Base-by-base conservation (phyloP, 2,113 vertebrate species). In the Indri indri region DNA sequence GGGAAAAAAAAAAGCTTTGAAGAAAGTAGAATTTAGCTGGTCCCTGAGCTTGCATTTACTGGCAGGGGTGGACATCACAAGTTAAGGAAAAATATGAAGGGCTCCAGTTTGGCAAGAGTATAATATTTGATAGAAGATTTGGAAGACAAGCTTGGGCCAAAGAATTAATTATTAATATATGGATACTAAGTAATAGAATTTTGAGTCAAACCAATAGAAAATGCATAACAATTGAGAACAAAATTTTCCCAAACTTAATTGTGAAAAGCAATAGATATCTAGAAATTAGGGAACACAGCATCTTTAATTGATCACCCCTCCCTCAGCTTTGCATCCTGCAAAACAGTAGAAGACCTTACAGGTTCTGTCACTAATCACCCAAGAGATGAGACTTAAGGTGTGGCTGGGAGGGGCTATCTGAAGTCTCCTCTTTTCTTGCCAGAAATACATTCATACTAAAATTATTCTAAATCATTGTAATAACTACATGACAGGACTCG, bases 371-470 rank as follows among this genome's bases (percentile, higher is more conserved):
- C 57, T 84, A 65, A 81, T 54, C 80, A 81, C 30, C 57, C 54
- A 79, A 88, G 27, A 82, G 91, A 89, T 85, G 88, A 84, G 76
- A 10, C 70, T 54, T 40, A 93, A 93, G 96, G 97, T 96, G 96
- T 95, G 95, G 88, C 54, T 91, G 91, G 95, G 95, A 97, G 91
- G 59, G 91, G 61, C 40, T 93, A 82, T 84, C n/a, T 30, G 5
- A 91, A 95, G 71, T 50, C 82, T 86, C 47, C 80, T 84, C 42
- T 42, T 85, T 59, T 88, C 42, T 92, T 94, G 73, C 73, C 93
- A 71, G 54, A 30, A 52, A 94, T 59, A 92, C 91, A 97, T 96
- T 97, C 96, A 97, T 74, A 50, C 89, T 77, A 30, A 88, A 97
- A 94, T 95, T 91, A 94, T 93, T 91, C 68, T 68, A 97, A 91